A percentile compares a stretch with the other conserved stretches of the same genome.
Conservation (phyloP, 2,797 vertebrate genomes). For the Chaetophractus vellerosus region DNA sequence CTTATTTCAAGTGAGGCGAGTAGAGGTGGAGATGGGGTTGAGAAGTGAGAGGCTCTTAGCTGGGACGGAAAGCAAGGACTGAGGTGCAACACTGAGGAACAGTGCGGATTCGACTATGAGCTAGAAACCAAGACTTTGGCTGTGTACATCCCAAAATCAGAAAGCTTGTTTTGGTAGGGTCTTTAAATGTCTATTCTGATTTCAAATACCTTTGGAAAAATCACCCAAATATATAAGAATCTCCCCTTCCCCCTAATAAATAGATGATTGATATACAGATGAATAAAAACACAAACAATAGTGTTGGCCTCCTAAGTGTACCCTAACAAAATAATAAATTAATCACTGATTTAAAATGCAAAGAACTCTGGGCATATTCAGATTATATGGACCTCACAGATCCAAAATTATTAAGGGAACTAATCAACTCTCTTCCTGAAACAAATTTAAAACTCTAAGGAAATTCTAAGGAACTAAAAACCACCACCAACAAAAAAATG, state of each 20-base stretch:
- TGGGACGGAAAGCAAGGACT: neutral
- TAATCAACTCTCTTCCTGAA: conserved; percentile 61
- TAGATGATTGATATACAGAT: neutral
- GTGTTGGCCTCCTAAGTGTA: neutral
- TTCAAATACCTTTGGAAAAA: conserved; percentile 45
- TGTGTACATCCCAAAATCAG: neutral
- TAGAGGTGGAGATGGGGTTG: neutral
- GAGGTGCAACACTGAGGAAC: neutral
- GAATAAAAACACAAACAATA: conserved; percentile 17
- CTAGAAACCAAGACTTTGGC: neutral
- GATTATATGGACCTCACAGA: neutral
- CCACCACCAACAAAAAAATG: neutral
- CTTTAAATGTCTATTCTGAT: conserved; percentile 28
- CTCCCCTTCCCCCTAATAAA: neutral
- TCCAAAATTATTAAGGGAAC: conserved; percentile 27
- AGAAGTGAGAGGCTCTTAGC: rapidly evolving
- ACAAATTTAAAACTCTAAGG: conserved; percentile 65
- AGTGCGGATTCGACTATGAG: neutral
- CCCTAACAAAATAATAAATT: neutral
- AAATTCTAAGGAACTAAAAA: conserved; percentile 26
- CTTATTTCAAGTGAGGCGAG: neutral
- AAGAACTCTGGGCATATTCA: neutral
- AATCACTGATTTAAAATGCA: conserved; percentile 52
- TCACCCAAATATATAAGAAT: neutral
- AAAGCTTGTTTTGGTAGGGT: neutral